A percentile compares a stretch with the other conserved stretches of the same genome.
Conservation (phyloP, 2,113 vertebrate species). For the Nibea coibor region DNA sequence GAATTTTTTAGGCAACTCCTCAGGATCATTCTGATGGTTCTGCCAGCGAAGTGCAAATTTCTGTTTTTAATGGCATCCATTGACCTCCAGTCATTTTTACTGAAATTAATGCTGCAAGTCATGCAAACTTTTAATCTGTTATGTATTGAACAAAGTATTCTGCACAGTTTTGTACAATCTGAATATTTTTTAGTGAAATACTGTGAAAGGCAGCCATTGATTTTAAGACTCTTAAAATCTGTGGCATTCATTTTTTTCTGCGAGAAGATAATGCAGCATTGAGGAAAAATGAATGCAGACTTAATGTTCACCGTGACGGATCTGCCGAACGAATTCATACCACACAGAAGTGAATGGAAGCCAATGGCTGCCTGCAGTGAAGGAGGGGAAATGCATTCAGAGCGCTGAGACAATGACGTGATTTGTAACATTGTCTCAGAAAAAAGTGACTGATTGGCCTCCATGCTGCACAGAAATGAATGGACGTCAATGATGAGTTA, state of each 20-base stretch:
- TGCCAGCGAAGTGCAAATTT: background rate
- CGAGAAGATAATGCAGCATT: background rate
- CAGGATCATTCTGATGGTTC: background rate
- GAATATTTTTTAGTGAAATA: background rate
- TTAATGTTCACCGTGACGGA: background rate
- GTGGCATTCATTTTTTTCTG: background rate
- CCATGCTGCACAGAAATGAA: background rate
- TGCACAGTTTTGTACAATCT: background rate
- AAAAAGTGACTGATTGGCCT: background rate
- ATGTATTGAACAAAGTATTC: background rate
- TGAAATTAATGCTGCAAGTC: background rate
- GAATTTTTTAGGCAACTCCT: background rate
- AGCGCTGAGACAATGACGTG: background rate
- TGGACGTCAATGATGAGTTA: background rate
- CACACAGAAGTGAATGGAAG: background rate
- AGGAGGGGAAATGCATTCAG: background rate
- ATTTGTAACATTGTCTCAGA: background rate
- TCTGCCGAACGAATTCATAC: background rate
- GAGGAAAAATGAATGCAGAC: background rate
- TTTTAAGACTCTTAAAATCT: background rate
- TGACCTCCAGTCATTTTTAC: background rate
- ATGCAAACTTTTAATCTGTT: background rate
- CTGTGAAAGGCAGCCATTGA: background rate
- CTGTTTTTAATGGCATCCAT: background rate
- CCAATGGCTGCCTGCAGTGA: background rate